Evolutionary conservation across 2,113 vertebrate species (phyloP).

Genomic region (Myanophis thanlyinensis): DNA sequence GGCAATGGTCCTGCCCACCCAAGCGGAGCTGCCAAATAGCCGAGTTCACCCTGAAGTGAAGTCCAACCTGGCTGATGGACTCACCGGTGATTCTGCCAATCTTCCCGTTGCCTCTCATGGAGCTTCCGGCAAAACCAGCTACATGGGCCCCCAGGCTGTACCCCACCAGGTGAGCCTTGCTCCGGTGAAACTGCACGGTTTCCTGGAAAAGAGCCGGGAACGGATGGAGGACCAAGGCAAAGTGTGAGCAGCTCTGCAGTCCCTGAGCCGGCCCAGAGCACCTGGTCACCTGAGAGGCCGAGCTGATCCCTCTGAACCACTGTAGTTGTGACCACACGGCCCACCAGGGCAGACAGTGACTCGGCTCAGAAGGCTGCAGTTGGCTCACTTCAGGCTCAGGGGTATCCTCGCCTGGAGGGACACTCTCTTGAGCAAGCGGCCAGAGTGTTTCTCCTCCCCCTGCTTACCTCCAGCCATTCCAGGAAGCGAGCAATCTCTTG

Average conservation of each 20-base stretch:
- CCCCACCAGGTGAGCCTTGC: constrained; percentile 87
- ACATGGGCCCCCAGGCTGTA: constrained; percentile 97
- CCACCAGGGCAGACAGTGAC: neutral
- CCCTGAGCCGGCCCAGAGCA: neutral
- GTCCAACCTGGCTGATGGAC: neutral
- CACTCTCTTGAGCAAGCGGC: neutral
- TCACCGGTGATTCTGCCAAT: constrained; percentile 96
- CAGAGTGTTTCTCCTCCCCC: neutral
- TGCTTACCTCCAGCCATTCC: constrained; percentile 82
- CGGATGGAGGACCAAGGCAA: neutral
- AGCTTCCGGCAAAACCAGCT: constrained; percentile 92
- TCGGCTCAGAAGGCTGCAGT: neutral
- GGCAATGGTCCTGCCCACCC: neutral
- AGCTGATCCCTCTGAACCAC: neutral
- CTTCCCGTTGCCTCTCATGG: constrained; percentile 73
- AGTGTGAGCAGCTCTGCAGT: neutral
- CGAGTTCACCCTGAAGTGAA: neutral
- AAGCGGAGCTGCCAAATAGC: neutral
- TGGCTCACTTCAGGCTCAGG: neutral
- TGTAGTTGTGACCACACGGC: neutral
- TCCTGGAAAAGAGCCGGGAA: constrained; percentile 72
- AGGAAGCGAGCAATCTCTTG: constrained; percentile 84
- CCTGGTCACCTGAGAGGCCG: neutral
- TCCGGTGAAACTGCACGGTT: constrained; percentile 71
- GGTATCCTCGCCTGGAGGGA: neutral